Evolutionary conservation across 2,888 invertebrate species (phyloP), one percentile per base, ranked within the genome.

Genomic region (Folsomia manolachei): DNA sequence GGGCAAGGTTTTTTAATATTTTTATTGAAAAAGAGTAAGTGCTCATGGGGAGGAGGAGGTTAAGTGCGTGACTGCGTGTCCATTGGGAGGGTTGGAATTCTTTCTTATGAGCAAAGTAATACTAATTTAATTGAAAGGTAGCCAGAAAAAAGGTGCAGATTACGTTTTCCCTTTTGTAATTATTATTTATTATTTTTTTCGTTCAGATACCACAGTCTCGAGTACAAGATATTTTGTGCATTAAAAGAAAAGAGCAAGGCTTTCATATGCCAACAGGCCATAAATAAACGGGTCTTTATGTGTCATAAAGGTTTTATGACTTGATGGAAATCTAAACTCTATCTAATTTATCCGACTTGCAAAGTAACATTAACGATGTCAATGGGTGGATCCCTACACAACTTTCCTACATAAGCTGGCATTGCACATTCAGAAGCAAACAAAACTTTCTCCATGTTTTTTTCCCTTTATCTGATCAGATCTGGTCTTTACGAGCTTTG

Each of bases 311-410:
- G 27, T 25, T 63, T 63, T 63, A 63, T 27, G 26, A 27, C 4
- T 27, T 63, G 26, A 63, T 63, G 18, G 63, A 63, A 63, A 63
- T 63, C 63, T 63, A 63, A 63, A 63, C 63, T 63, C 26, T 27
- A 63, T 63, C 63, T 63, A 63, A 63, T 63, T 63, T 63, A 63
- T 63, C 63, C 27, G 25, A 27, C 26, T 7, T 39, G 4, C 39
- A 39, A 39, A 39, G 39, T 4, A 39, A 39, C 39, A 39, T 4
- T 14, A 9, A 39, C 9, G 60, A n/a, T 62, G 18, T 62, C 24
- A 62, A 7, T 23, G 24, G 62, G 39, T 39, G 39, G 39, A 39
- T 56, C 21, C 56, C 21, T 21, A 14, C 56, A 56, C 18, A 56
- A 56, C 56, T n/a, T 56, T 56, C n/a, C 56, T n/a, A 18, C 56